Percentiles rank a stretch among this genome's conserved stretches.
These are phyloP conservation scores for Istiophorus platypterus DNA, from an alignment of 2,113 vertebrate species.

Conservation along the genomic window DNA sequence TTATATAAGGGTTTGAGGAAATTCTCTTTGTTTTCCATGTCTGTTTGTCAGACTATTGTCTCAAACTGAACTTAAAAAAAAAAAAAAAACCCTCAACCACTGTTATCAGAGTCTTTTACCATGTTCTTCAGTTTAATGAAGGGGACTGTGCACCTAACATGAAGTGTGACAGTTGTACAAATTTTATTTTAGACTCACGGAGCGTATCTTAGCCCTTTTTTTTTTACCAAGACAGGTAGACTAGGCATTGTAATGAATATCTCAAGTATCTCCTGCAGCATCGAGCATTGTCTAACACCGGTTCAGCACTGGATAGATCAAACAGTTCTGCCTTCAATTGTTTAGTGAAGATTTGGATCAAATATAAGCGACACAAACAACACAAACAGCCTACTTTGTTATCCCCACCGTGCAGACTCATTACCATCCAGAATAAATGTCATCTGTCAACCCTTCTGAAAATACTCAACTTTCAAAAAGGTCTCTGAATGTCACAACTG, in stretches of 20 bases:
- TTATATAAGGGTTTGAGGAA: not conserved
- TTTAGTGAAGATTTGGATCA: conserved; percentile 38
- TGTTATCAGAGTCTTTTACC: conserved; percentile 1
- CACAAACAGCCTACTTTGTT: not conserved
- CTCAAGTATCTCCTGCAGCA: not conserved
- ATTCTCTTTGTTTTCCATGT: not conserved
- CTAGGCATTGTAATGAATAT: not conserved
- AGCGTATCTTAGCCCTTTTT: not conserved
- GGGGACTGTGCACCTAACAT: not conserved
- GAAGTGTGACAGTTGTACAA: not conserved
- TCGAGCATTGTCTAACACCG: not conserved
- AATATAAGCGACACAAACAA: conserved; percentile 44
- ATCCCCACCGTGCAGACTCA: conserved; percentile 37
- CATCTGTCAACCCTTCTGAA: conserved; percentile 57
- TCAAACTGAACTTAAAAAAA: not conserved
- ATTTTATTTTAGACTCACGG: conserved; percentile 14
- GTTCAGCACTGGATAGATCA: conserved; percentile 10
- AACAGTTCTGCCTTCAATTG: conserved; percentile 9
- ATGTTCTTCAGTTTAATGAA: not conserved
- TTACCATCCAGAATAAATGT: conserved; percentile 72
- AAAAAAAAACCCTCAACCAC: not conserved
- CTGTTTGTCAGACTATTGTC: not conserved
- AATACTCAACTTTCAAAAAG: conserved; percentile 59
- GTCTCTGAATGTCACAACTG: conserved; percentile 71
- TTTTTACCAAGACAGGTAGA: not conserved